Percentiles rank a stretch among this genome's conserved stretches.
These are phyloP conservation scores for Sylvietta virens DNA, from an alignment of 2,113 vertebrate genomes.

Conservation along the genomic window DNA sequence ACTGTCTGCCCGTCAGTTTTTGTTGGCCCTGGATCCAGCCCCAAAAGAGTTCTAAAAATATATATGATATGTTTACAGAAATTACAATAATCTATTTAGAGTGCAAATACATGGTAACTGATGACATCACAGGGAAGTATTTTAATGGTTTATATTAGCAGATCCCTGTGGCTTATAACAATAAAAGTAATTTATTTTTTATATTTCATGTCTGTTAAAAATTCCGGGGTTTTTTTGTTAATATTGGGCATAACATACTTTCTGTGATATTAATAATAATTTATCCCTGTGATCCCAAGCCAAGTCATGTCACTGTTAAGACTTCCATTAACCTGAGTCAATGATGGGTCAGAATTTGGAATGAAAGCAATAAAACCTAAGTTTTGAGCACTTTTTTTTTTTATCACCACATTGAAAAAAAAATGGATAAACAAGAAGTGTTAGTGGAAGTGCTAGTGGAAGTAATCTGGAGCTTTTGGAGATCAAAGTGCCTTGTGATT, in stretches of 20 bases:
- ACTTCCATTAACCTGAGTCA: background rate
- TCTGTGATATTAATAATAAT: background rate
- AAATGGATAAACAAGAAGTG: background rate
- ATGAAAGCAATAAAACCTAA: background rate
- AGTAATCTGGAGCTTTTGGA: background rate
- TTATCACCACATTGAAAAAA: background rate
- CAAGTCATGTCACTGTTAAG: background rate
- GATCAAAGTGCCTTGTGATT: background rate
- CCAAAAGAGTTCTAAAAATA: conserved; percentile 43
- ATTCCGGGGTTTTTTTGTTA: background rate
- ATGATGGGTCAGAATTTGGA: background rate
- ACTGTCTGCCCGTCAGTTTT: background rate
- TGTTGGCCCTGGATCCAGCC: background rate
- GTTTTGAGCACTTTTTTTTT: background rate
- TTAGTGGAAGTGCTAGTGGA: background rate
- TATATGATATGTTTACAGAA: conserved; percentile 22
- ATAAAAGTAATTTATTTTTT: conserved; percentile 1
- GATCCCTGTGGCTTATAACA: background rate
- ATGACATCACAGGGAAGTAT: conserved; percentile 25
- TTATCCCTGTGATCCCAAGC: background rate
- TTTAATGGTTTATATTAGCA: conserved; percentile 19
- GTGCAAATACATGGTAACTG: conserved; percentile 13
- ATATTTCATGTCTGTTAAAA: background rate
- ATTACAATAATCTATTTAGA: conserved; percentile 43
- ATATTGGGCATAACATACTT: background rate